Conservation (phyloP, 2,113 vertebrate genomes). For the Morone saxatilis region DNA sequence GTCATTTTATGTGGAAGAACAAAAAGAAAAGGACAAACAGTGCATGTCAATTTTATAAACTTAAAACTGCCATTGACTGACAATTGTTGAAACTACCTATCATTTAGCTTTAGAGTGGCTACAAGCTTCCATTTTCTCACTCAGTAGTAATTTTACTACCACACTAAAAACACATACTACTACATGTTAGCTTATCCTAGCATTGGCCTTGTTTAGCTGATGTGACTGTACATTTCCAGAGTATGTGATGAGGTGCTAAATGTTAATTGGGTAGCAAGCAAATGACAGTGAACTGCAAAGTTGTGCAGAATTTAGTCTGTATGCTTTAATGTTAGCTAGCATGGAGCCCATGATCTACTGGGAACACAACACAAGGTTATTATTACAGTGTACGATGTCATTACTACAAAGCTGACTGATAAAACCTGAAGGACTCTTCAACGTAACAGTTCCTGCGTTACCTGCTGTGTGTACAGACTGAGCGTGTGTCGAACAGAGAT, state of each 20-base stretch:
- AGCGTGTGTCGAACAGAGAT: constrained; percentile 3
- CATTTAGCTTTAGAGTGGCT: not conserved
- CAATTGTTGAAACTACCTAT: not conserved
- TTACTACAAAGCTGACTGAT: not conserved
- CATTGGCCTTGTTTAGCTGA: not conserved
- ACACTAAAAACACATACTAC: not conserved
- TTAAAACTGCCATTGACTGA: not conserved
- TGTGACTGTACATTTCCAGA: not conserved
- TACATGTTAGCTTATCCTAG: not conserved
- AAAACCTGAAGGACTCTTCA: not conserved
- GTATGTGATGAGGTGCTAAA: not conserved
- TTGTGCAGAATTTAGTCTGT: not conserved
- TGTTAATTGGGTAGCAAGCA: not conserved
- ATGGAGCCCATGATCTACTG: not conserved
- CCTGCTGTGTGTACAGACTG: not conserved
- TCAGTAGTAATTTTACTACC: not conserved
- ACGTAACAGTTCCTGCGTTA: not conserved
- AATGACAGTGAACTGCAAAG: not conserved
- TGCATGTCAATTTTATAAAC: not conserved
- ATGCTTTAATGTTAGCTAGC: not conserved
- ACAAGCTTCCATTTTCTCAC: not conserved
- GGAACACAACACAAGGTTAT: not conserved
- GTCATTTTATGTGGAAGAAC: not conserved
- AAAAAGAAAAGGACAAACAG: not conserved
- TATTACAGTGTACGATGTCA: not conserved